Evolutionary conservation across 2,888 invertebrate genomes (phyloP), one percentile per base, ranked within the genome.

Genomic region (Calameuta idolon): DNA sequence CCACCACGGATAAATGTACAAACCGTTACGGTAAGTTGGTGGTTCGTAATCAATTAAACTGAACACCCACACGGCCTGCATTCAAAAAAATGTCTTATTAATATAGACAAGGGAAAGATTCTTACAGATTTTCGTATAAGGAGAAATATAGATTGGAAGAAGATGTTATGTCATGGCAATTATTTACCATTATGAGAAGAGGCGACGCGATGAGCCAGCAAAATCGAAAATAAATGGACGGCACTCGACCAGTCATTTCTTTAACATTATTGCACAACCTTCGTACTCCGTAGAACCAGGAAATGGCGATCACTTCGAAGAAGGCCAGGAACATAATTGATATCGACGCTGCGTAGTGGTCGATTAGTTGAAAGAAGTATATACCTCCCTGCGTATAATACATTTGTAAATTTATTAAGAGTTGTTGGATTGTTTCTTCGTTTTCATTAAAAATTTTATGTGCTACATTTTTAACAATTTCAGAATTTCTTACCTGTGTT

Each of bases 271-370:
- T 94, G 11, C 97, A 95, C 80, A 98, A 92, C 85, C 96, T 93
- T 78, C 94, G 94, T 0, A 96, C 96, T 69, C 98, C 98, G 89
- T 98, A 98, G 89, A 97, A 96, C 98, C 98, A 98, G 9, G 97
- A 95, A 80, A 98, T 95, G 12, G 96, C 98, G 77, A 98, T 96
- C 75, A 97, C 96, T 93, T 98, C 98, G 88, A 98, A 98, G 92
- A 98, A 98, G 68, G 98, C 98, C 83, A 98, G 93, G 90, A 97
- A 98, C 92, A 98, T 96, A 76, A 98, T 96, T 77, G 98, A 97
- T 86, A 98, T 95, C 73, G 97, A 96, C 31, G 97, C 97, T n/a
- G 98, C 97, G 90, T 97, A 98, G 89, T 97, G 97, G 90, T 98
- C 98, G 94, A 98, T 96, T 83, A 98, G 91, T 93, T 97, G 97